phyloP scores from a whole-genome alignment of 2,113 vertebrate species.

The Atractosteus spatula region DNA sequence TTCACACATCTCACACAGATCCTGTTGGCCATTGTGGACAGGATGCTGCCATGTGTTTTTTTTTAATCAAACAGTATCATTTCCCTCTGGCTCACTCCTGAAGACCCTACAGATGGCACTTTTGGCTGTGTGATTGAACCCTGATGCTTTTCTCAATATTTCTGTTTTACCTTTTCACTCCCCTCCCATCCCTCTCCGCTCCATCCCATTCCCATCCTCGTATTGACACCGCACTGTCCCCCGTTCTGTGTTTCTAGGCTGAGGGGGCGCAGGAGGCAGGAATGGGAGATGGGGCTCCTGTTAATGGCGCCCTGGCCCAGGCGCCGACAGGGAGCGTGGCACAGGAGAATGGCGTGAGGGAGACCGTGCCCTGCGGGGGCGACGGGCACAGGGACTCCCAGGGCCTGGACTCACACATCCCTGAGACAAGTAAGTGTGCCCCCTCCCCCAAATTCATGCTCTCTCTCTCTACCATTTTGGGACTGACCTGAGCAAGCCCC shows the following conservation, averaged over 20 bases:
- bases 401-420: conserved; percentile 85
- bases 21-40: too few relatives aligned
- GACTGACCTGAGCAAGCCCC: not conserved
- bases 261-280: conserved; percentile 74
- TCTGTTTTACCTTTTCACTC: not conserved
- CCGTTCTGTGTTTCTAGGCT: conserved; percentile 76
- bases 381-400: conserved; percentile 77
- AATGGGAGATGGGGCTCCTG: conserved; percentile 61
- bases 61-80: too few relatives aligned
- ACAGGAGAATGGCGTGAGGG: conserved; percentile 79
- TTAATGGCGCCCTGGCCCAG: conserved; percentile 53
- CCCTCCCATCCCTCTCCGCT: conserved; percentile 28
- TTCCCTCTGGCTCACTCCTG: too few relatives aligned
- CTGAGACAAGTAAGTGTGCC: conserved; percentile 90
- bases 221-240: conserved; percentile 54
- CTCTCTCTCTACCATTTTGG: not conserved
- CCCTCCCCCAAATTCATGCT: not conserved
- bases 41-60: too few relatives aligned
- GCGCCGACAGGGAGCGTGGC: conserved; percentile 50
- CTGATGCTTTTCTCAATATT: too few relatives aligned
- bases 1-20: too few relatives aligned
- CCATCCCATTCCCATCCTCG: conserved; percentile 47
- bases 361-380: conserved; percentile 54
- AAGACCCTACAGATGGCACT: too few relatives aligned
- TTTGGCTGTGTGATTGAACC: not conserved